Evolutionary conservation across 2,797 vertebrate species (phyloP).

Genomic region (Leptatherina wallacei): DNA sequence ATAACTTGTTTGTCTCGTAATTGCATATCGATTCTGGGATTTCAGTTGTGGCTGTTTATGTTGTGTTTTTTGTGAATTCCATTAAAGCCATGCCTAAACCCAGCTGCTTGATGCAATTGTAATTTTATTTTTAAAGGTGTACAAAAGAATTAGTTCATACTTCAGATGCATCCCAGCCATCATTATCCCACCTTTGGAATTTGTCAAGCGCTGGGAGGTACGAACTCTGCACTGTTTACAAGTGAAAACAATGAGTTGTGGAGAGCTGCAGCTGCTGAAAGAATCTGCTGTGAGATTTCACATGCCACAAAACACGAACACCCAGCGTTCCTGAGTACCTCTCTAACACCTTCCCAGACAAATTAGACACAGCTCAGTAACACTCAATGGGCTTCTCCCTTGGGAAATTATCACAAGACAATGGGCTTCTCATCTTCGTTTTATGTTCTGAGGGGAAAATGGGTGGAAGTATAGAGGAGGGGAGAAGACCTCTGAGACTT

Average conservation of each 20-base stretch:
- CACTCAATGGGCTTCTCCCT: slow-evolving; percentile 74
- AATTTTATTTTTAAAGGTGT: slow-evolving; percentile 36
- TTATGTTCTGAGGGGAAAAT: slow-evolving; percentile 72
- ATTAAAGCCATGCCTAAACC: slow-evolving; percentile 29
- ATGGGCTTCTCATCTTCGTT: slow-evolving; percentile 73
- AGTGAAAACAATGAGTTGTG: slow-evolving; percentile 31
- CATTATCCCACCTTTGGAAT: slow-evolving; percentile 43
- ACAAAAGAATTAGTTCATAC: slow-evolving; percentile 40
- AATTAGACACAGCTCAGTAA: slow-evolving; percentile 81
- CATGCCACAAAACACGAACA: slow-evolving; percentile 73
- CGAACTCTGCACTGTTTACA: slow-evolving; percentile 48
- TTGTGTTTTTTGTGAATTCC: slow-evolving; percentile 21
- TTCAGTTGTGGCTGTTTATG: slow-evolving; percentile 58
- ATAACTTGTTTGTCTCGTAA: slow-evolving; percentile 82
- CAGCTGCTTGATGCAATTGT: slow-evolving; percentile 35
- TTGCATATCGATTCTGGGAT: slow-evolving; percentile 79
- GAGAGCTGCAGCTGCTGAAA: slow-evolving; percentile 41
- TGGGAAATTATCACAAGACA: slow-evolving; percentile 83
- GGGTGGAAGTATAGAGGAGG: slow-evolving; percentile 21
- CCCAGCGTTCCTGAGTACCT: slow-evolving; percentile 70
- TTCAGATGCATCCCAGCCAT: slow-evolving; percentile 44
- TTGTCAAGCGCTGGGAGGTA: slow-evolving; percentile 40
- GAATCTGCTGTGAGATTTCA: slow-evolving; percentile 67
- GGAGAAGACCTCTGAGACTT: slow-evolving; percentile 58
- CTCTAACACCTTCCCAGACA: slow-evolving; percentile 80